Percentiles rank a stretch among this genome's conserved stretches.
Conservation (phyloP, 1,140 invertebrate species). For the Calosoma granatense region DNA sequence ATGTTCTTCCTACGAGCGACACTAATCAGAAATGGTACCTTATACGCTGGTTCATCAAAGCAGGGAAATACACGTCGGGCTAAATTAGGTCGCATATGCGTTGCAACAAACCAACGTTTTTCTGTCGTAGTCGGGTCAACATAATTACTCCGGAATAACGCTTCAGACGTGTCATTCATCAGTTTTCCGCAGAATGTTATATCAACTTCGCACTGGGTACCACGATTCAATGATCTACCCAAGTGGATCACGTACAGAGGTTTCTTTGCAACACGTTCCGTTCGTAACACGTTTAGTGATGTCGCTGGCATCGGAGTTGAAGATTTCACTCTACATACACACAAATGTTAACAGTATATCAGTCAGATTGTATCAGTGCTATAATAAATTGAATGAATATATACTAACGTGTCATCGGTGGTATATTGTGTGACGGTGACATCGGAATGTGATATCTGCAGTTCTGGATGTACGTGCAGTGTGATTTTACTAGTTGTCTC, state of each 20-base stretch:
- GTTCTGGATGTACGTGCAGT: slow-evolving; percentile 48
- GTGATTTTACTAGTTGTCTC: slow-evolving; percentile 44
- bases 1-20: slow-evolving; percentile 49
- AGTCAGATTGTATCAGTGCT: neutral
- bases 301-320: slow-evolving; percentile 18
- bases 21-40: slow-evolving; percentile 57
- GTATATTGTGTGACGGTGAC: slow-evolving; percentile 27
- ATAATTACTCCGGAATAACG: slow-evolving; percentile 51
- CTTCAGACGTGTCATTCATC: slow-evolving; percentile 43
- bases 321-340: slow-evolving; percentile 13
- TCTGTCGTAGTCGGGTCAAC: slow-evolving; percentile 35
- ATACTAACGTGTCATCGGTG: slow-evolving; percentile 31
- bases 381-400: slow-evolving; percentile 5
- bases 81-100: slow-evolving; percentile 71
- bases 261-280: slow-evolving; percentile 39
- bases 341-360: neutral
- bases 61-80: slow-evolving; percentile 82
- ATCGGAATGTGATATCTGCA: slow-evolving; percentile 37
- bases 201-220: slow-evolving; percentile 40
- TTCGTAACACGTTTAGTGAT: slow-evolving; percentile 21
- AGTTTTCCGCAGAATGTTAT: slow-evolving; percentile 48
- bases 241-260: slow-evolving; percentile 43
- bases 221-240: slow-evolving; percentile 39
- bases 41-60: slow-evolving; percentile 82
- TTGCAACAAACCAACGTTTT: slow-evolving; percentile 48